Base-by-base conservation (phyloP, 2,797 vertebrate species). In the Adelosebastes latens region DNA sequence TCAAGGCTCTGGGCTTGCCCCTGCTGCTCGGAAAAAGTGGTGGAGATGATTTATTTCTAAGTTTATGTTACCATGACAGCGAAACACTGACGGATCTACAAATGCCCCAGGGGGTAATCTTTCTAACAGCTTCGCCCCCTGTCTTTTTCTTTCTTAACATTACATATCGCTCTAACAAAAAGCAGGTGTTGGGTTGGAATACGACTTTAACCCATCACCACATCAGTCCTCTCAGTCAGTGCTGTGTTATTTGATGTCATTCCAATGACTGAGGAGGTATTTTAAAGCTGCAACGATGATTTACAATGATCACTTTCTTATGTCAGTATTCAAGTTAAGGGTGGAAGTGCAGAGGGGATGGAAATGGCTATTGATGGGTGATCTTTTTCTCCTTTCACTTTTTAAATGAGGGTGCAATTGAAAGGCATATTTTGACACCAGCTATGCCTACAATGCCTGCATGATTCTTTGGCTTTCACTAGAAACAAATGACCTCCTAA, bases 241-340 rank as follows among this genome's bases (percentile, higher is more conserved):
- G 70, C 62, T 74, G 80, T 72, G 74, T 85, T 93, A 94, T 91
- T 91, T 94, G 93, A 96, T 92, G 92, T 93, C 75, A 89, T 83
- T 93, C 94, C 93, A 94, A 77, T 84, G 71, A 89, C 83, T 78
- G 68, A 87, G 87, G 87, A 89, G 74, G 89, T 87, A 91, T 94
- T 93, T 91, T 78, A 89, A 86, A 88, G 89, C 88, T 77, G 88
- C 85, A 93, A 89, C 72, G 31, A 80, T 93, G 90, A 94, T 91
- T 94, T 93, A 92, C 82, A 88, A 55, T 87, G 83, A 94, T 93
- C 84, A 83, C 84, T 94, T 94, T 93, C 92, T 93, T 82, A 89
- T 93, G 94, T 84, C 59, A 53, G 79, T 36, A 39, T 83, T 82
- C 69, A 36, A 46, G 75, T 65, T 65, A 27, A 24, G 34, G 63